Evolutionary conservation across 2,113 vertebrate genomes (phyloP).

Genomic region (Oenanthe oenanthe): DNA sequence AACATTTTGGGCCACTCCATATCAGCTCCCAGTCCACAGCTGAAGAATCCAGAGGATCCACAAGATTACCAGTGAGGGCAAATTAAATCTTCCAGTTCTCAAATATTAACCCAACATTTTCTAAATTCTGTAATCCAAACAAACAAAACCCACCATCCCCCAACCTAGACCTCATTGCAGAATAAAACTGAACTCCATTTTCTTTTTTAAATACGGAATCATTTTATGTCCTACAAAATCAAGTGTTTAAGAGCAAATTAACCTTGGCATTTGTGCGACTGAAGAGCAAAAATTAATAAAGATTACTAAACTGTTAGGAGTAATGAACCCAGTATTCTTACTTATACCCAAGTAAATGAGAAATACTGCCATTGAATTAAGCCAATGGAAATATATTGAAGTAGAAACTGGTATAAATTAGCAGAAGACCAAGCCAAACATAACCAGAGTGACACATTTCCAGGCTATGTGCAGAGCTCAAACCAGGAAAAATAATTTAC

Average conservation of each 20-base stretch:
- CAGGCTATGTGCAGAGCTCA: conserved; percentile 19
- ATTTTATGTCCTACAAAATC: conserved; percentile 24
- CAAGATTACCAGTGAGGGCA: not conserved
- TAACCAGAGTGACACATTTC: conserved; percentile 18
- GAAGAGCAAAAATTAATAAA: conserved; percentile 42
- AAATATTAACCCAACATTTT: not conserved
- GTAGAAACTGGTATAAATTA: conserved; percentile 35
- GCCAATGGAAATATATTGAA: conserved; percentile 27
- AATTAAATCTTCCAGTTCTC: not conserved
- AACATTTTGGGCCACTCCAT: not conserved
- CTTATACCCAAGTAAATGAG: conserved; percentile 7
- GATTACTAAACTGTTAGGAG: conserved; percentile 17
- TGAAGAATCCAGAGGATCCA: not conserved
- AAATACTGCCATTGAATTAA: conserved; percentile 32
- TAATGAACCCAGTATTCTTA: conserved; percentile 1
- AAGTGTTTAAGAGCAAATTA: conserved; percentile 28
- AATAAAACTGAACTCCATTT: not conserved
- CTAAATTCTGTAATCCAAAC: not conserved
- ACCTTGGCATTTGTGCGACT: conserved; percentile 1
- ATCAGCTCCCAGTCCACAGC: not conserved
- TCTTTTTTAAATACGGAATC: not conserved
- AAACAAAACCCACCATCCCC: not conserved
- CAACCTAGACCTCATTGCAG: not conserved
- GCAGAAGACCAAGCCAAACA: conserved; percentile 16
- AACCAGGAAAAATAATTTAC: conserved; percentile 42